Evolutionary conservation across 1,140 invertebrate genomes (phyloP).

Genomic region (Lepidostoma basale): DNA sequence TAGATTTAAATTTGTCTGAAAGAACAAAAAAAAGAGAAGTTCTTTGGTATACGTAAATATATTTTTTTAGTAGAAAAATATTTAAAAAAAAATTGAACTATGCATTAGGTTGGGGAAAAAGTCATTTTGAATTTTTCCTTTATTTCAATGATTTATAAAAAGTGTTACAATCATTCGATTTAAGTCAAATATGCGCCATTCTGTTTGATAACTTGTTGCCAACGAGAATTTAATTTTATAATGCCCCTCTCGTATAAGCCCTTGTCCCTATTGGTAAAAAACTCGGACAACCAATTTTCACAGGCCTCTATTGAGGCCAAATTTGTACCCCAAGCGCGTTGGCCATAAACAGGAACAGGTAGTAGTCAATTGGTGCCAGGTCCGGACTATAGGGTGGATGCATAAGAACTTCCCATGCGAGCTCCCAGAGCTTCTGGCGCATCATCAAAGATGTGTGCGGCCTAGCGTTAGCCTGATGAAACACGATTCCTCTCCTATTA

Average conservation of each 20-base stretch:
- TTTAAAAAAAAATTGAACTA: too few relatives aligned
- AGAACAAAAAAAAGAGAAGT: too few relatives aligned
- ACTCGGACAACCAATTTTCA: constrained; percentile 1
- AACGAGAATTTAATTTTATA: background rate
- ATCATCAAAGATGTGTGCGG: constrained; percentile 8
- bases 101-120: too few relatives aligned
- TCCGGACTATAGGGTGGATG: constrained; percentile 1
- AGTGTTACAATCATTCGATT: constrained; percentile 5
- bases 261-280: constrained; percentile 11
- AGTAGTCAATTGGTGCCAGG: constrained; percentile 5
- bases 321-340: constrained; percentile 1
- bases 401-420: constrained; percentile 5
- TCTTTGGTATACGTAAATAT: too few relatives aligned
- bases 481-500: constrained; percentile 1
- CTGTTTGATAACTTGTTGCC: constrained; percentile 17
- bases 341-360: constrained; percentile 2
- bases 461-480: constrained; percentile 1
- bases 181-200: constrained; percentile 7
- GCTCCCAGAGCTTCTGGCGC: constrained; percentile 8
- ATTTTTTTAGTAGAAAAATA: too few relatives aligned
- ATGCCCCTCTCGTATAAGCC: constrained; percentile 2
- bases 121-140: too few relatives aligned
- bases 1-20: too few relatives aligned
- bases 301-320: background rate
- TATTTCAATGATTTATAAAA: constrained; percentile 13